phyloP scores from a whole-genome alignment of 1,140 invertebrate genomes.

The Zaprionus vittiger region DNA sequence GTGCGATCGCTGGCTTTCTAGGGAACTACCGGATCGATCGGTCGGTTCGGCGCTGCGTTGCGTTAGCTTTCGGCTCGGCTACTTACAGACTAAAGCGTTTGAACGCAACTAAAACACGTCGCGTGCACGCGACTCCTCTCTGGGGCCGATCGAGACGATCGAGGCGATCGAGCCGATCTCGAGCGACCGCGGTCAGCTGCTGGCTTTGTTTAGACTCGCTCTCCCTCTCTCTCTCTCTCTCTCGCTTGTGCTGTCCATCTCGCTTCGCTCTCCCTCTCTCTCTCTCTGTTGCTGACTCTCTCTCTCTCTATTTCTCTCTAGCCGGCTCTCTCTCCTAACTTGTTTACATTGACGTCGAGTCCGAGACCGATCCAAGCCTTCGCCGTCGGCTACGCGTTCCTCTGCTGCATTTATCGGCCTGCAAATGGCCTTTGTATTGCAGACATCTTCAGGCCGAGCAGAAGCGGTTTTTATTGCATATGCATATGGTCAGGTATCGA shows the following conservation, averaged over 20 bases:
- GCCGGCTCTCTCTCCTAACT: conserved; percentile 40
- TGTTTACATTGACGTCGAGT: conserved; percentile 48
- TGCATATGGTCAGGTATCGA: conserved; percentile 28
- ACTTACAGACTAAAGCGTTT: conserved; percentile 83
- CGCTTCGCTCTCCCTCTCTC: neutral
- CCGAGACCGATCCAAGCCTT: conserved; percentile 18
- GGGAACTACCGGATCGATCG: neutral
- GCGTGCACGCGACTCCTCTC: conserved; percentile 63
- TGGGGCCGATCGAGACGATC: conserved; percentile 33
- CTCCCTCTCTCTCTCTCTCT: conserved; percentile 15
- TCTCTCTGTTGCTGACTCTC: neutral
- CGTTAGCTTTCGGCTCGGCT: conserved; percentile 65
- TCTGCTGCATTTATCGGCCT: conserved; percentile 32
- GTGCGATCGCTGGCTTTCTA: conserved; percentile 37
- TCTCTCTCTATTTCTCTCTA: conserved; percentile 7
- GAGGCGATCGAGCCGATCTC: conserved; percentile 28
- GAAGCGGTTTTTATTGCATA: conserved; percentile 61
- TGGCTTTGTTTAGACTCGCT: conserved; percentile 7
- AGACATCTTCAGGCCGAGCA: conserved; percentile 25
- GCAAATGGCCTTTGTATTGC: conserved; percentile 45
- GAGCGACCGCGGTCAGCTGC: conserved; percentile 54
- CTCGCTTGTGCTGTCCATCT: neutral
- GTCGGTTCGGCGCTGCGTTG: conserved; percentile 33
- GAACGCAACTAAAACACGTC: conserved; percentile 81
- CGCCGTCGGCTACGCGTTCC: conserved; percentile 26